These are phyloP conservation scores for Tetrax tetrax DNA, from an alignment of 2,113 vertebrate species.

Conservation along the genomic window DNA sequence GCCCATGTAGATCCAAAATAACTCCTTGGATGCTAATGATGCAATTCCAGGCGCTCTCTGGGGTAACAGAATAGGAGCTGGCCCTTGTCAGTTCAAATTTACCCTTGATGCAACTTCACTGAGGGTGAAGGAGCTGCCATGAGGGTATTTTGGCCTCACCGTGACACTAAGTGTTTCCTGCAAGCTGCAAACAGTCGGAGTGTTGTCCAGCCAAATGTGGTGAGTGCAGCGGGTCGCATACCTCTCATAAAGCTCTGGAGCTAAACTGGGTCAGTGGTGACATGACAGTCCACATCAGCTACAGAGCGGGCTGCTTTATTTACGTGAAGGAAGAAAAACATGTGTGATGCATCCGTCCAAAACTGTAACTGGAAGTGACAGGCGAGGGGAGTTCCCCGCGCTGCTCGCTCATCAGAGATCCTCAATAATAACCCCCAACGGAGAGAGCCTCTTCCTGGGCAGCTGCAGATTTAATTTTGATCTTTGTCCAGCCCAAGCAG, in stretches of 20 bases:
- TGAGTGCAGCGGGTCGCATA: background rate
- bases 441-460: slow-evolving; percentile 13
- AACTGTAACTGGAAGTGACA: slow-evolving; percentile 41
- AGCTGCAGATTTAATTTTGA: slow-evolving; percentile 12
- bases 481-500: slow-evolving; percentile 26
- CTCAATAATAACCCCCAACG: background rate
- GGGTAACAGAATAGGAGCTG: background rate
- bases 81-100: background rate
- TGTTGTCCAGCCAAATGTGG: background rate
- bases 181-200: background rate
- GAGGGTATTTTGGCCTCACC: background rate
- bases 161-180: background rate
- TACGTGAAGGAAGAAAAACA: background rate
- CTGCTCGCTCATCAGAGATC: background rate
- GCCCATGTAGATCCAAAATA: background rate
- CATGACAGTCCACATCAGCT: background rate
- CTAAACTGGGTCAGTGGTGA: background rate
- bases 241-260: background rate
- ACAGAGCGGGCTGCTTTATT: background rate
- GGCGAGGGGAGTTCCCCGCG: background rate
- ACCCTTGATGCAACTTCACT: background rate
- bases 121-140: background rate
- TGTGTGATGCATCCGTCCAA: background rate
- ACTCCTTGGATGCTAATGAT: background rate
- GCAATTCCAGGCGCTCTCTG: background rate